Evolutionary conservation across 2,888 invertebrate genomes (phyloP), one percentile per base, ranked within the genome.

Genomic region (Andrena haemorrhoa): DNA sequence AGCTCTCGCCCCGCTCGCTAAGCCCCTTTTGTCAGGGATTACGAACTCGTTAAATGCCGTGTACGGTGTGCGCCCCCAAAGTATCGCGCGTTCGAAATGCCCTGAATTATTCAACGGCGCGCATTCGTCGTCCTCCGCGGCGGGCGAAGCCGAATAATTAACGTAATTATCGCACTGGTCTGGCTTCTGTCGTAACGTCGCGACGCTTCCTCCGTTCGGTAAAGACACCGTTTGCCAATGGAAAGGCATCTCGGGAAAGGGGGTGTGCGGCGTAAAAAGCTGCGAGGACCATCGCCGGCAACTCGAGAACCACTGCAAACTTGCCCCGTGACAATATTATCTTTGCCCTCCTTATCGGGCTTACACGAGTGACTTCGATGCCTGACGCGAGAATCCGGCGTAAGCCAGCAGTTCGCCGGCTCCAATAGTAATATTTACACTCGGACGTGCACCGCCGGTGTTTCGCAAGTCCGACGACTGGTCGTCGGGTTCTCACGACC

Each of bases 241-340:
- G 41, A 4, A 41, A 0, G 41, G 12, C 41, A 12, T 4, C 41
- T 12, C 3, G 41, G 41, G 12, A 63, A 53, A 26, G 2, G 12
- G 5, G 31, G 16, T 65, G 26, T 1, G 2, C 2, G 35, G 5
- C 4, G 16, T 23, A 53, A 56, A 56, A 63, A 12, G 31, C 35
- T 23, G n/a, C 20, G 3, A 63, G 56, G 4, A 26, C 23, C 23
- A 16, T 26, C n/a, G 53, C 23, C 69, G 66, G 69, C 26, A 63
- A 60, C 49, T 53, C 10, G 56, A 35, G 68, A 74, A 61, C 41
- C 47, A 71, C 29, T 7, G 70, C 29, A 69, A 84, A 85, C 77
- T 75, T 69, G 47, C 53, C 2, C 58, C 53, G 64, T 69, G 81
- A 81, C 87, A 89, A 88, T 89, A 89, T 89, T 89, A 88, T 89